phyloP scores from a whole-genome alignment of 2,888 invertebrate genomes.

The Andrena praecox region DNA sequence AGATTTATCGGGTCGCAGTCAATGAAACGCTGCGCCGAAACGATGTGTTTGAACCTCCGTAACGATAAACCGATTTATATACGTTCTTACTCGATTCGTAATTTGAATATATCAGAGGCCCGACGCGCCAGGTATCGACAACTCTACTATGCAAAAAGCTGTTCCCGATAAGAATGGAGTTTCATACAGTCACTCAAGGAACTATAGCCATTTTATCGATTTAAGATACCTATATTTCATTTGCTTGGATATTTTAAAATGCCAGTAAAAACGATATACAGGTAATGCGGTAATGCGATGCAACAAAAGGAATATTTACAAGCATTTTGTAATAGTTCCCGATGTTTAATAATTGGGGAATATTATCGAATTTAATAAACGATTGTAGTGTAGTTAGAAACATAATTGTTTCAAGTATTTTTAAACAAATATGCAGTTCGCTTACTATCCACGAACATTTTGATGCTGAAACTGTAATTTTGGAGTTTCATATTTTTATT shows the following conservation, averaged over 20 bases:
- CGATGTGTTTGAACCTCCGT: background rate
- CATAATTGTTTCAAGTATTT: no score
- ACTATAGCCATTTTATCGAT: background rate
- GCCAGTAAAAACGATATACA: background rate
- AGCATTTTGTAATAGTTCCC: no score
- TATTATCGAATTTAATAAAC: no score
- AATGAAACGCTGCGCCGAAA: slow-evolving; percentile 18
- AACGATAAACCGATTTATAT: slow-evolving; percentile 6
- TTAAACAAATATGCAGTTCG: no score
- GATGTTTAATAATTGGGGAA: no score
- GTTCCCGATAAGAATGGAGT: background rate
- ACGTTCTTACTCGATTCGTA: background rate
- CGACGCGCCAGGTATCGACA: slow-evolving; percentile 30
- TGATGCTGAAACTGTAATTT: no score
- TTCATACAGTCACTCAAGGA: background rate
- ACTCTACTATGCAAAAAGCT: background rate
- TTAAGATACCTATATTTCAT: background rate
- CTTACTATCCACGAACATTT: no score
- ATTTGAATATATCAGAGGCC: background rate
- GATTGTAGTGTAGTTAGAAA: no score
- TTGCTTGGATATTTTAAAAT: background rate
- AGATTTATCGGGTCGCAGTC: slow-evolving; percentile 31
- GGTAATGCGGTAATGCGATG: background rate
- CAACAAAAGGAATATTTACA: background rate
- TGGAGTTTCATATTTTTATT: no score